These are phyloP conservation scores for Castor canadensis DNA, from an alignment of 2,113 vertebrate species.

Conservation along the genomic window DNA sequence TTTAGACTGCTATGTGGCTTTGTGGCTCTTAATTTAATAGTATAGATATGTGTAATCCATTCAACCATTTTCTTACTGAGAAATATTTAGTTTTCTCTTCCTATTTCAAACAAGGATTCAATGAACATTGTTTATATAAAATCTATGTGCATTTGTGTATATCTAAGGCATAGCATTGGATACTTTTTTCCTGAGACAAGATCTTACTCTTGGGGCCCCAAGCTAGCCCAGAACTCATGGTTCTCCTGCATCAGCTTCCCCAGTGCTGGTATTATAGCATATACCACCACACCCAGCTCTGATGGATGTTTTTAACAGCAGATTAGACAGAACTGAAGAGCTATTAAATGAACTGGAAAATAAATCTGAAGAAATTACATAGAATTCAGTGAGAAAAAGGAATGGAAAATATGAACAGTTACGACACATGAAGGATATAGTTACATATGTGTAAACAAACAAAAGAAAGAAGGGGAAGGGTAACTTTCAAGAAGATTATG, in stretches of 20 bases:
- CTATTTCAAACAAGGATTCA: conserved; percentile 29
- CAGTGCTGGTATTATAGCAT: no score
- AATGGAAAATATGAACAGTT: background rate
- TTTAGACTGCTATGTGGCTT: background rate
- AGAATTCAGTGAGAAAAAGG: background rate
- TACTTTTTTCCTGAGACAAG: background rate
- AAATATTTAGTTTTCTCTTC: background rate
- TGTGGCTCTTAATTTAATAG: background rate
- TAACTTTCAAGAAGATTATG: background rate
- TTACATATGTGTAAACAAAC: background rate
- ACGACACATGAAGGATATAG: background rate
- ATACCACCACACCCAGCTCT: no score
- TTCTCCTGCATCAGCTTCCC: no score
- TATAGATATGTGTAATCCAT: background rate
- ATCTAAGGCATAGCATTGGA: background rate
- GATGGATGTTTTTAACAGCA: background rate
- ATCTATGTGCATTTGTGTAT: background rate
- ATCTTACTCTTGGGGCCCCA: no score
- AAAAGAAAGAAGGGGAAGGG: background rate
- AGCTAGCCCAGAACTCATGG: no score
- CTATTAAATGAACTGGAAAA: background rate
- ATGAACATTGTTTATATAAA: background rate
- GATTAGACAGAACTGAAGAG: background rate
- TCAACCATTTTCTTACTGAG: background rate
- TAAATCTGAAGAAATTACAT: no score